Base-by-base conservation (phyloP, 2,113 vertebrate genomes). In the Crotophaga sulcirostris region DNA sequence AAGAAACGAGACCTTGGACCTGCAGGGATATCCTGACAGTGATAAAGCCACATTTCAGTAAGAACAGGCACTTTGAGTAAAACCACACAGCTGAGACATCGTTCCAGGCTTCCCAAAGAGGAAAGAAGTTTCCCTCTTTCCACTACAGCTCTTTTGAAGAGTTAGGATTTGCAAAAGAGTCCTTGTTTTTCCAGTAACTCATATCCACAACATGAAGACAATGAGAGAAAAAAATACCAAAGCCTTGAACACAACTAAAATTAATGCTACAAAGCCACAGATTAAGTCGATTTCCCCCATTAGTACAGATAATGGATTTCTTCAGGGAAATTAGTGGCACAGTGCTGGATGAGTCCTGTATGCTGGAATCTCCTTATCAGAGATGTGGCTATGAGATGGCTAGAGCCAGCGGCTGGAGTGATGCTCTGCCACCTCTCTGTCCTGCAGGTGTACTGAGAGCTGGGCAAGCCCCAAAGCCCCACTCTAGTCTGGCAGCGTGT, bases 211-310 rank as follows among this genome's bases (percentile, higher is more conserved):
- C 16, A 68, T 76, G 36, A 20, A 94, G 66, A 36, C 33, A 56
- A 74, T 0, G 0, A 44, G 29, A 59, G 8, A 52, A 70, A 85
- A 64, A 28, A 68, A 16, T 0, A 3, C 4, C 6, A 76, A 91
- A 81, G 28, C 26, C 62, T 74, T 62, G 36, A 84, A 67, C 33
- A n/a, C 1, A 8, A 58, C 21, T 58, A 24, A 82, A 84, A 89
- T 68, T 15, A 72, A 60, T 68, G 52, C 51, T 15, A 63, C 31
- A 59, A 90, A 55, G 13, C 23, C 60, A 66, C 12, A 79, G 56
- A 67, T 64, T 18, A 85, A 79, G 19, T 21, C 0, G 1, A 5
- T 45, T 21, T 51, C 25, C 19, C 6, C n/a, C 2, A 0, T 10
- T 33, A 10, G 34, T 58, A 24, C 20, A 92, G 42, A 84, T 42